Evolutionary conservation across 1,140 invertebrate species (phyloP), one percentile per base, ranked within the genome.

Genomic region (Solen grandis): DNA sequence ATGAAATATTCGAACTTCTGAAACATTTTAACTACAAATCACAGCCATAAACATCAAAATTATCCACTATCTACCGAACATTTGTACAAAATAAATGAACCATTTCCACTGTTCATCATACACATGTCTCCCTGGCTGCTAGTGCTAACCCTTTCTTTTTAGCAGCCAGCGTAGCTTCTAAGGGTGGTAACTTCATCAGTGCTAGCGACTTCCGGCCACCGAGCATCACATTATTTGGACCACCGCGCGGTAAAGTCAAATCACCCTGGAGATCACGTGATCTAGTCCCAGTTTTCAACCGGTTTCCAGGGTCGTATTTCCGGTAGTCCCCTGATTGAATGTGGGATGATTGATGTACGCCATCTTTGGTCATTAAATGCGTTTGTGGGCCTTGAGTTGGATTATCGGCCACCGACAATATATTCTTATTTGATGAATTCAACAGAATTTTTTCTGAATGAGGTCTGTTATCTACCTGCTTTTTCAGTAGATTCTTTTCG

Each of bases 161-260:
- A 3, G 77, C 77, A 5, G 69, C 77, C 3, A 80, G 57, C 16
- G 75, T 46, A 14, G 75, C 70, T 19, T 85, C 84, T 25, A 85
- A 57, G 3, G 84, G 77, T 25, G 84, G 84, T 55, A 85, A 75
- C 46, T 85, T 85, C 84, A 85, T 85, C 5, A 85, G 59, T 22
- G 75, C 55, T 5, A 76, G 41, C 27, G 66, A 68, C 54, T 54
- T 59, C 54, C 75, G 31, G 22, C 75, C 63, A 19, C 65, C 66
- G 31, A 62, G 31, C 5, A 80, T 27, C 0, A 70, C 50, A 29
- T 59, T 78, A 33, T 78, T 78, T 31, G 52, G 75, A 65, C 77
- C 66, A 41, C 38, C 54, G 22, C 77, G 66, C 35, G 77, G 77
- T 33, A 80, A 52, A 52, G 77, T 72, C 33, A 80, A 33, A 33